Evolutionary conservation across 1,140 invertebrate species (phyloP).

Genomic region (Cyclina sinensis): DNA sequence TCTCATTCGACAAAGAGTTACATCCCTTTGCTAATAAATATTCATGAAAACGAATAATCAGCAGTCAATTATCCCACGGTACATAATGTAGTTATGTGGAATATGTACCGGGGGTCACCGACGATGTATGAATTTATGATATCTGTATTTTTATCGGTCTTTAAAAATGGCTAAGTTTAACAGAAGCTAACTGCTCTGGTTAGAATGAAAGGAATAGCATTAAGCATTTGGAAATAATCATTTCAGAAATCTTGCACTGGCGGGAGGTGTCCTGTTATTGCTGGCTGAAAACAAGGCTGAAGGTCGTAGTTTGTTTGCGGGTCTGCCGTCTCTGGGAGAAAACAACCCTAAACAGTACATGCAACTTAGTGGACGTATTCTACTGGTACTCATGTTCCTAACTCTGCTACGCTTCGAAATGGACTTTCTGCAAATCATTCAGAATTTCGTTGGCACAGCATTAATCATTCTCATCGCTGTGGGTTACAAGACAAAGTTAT

Average conservation of each 20-base stretch:
- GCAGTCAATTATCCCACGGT: too few species aligned
- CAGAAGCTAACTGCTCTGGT: too few species aligned
- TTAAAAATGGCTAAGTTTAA: too few species aligned
- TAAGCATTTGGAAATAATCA: not conserved
- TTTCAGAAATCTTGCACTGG: conserved; percentile 97
- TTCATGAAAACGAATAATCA: too few species aligned
- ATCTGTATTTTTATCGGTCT: too few species aligned
- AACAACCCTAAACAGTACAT: conserved; percentile 99
- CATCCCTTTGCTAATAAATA: too few species aligned
- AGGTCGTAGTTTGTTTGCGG: conserved; percentile 96
- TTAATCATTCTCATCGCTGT: conserved; percentile 98
- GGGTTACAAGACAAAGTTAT: conserved; percentile 99
- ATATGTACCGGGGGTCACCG: too few species aligned
- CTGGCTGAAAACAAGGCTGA: conserved; percentile 97
- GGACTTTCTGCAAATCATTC: conserved; percentile 90
- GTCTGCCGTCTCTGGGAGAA: conserved; percentile 98
- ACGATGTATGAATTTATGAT: too few species aligned
- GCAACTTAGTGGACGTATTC: conserved; percentile 97
- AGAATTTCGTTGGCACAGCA: conserved; percentile 96
- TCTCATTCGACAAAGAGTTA: too few species aligned
- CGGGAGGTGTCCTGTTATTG: conserved; percentile 97
- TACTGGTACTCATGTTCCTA: conserved; percentile 99
- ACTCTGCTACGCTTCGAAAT: conserved; percentile 97
- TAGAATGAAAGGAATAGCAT: too few species aligned
- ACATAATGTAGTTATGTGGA: too few species aligned